Evolutionary conservation across 2,888 invertebrate genomes (phyloP), one percentile per base, ranked within the genome.

Genomic region (Metalampra italica): DNA sequence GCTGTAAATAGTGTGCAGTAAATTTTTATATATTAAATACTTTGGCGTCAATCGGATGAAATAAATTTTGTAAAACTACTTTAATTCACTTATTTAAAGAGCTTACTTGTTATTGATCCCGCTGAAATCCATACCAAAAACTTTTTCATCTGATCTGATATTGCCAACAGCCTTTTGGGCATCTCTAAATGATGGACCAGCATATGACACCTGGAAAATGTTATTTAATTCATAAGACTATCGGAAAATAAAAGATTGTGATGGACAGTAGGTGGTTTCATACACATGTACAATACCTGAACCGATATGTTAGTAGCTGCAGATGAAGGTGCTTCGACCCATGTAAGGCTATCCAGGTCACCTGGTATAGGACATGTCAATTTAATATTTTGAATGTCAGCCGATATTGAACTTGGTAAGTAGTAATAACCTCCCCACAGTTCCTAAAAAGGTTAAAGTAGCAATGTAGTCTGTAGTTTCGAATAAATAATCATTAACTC

Each of bases 311-410:
- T 66, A 11, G 32, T 61, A 5, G 53, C 9, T 32, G 44, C 7
- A 5, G 49, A 12, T 7, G 50, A 4, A 14, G 73, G 53, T 0
- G 75, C 67, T 75, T 95, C 92, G 4, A 93, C 72, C 96, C 96
- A 96, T 11, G 81, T 86, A 1, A 96, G 73, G 43, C 92, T 92
- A 7, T 93, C 92, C 36, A 96, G 81, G 66, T 95, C 94, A 29
- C 95, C 94, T 47, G 91, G 81, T 0, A 91, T 85, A 12, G 87
- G 65, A 0, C 91, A 90, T 67, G 92, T 92, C 7, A 92, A 90
- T 62, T 88, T 92, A 0, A 92, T 91, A 68, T 94, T 92, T 45
- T 90, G 82, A 40, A 67, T 67, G 0, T 50, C 55, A 1, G 51
- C 50, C 0, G 45, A 47, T 22, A 51, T 66, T 14, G 53, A 15